These are phyloP conservation scores for Leptogaster cylindrica DNA, from an alignment of 2,888 invertebrate genomes.

Conservation along the genomic window DNA sequence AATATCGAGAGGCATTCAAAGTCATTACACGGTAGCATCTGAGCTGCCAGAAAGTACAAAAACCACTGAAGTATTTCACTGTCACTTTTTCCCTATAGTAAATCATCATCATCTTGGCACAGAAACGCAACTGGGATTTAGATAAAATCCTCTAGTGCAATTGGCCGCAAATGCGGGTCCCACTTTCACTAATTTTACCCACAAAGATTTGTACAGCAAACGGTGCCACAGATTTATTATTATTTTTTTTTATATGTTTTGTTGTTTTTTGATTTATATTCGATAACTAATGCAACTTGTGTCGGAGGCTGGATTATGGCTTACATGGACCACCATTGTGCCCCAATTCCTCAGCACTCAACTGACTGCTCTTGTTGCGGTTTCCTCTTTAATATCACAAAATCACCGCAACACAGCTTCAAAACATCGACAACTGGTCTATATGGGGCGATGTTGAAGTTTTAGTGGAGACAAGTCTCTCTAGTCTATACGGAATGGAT, in stretches of 20 bases:
- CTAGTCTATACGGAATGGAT: conserved; percentile 2
- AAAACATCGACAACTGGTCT: background rate
- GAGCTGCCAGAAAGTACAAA: conserved; percentile 18
- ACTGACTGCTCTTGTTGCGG: conserved; percentile 27
- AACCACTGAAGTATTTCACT: conserved; percentile 22
- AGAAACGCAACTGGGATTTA: background rate
- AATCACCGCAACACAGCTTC: background rate
- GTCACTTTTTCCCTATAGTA: conserved; percentile 13
- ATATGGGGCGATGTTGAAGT: background rate
- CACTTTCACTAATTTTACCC: conserved; percentile 33
- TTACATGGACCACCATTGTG: conserved; percentile 22
- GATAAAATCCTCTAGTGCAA: background rate
- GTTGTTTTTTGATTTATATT: conserved; percentile 19
- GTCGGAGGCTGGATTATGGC: background rate
- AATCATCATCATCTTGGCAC: background rate
- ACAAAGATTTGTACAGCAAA: too few species aligned
- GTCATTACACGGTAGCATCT: background rate
- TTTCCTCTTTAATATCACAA: conserved; percentile 15
- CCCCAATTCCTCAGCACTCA: conserved; percentile 18
- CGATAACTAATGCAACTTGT: conserved; percentile 8
- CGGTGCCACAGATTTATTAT: too few species aligned
- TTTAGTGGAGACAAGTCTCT: conserved; percentile 5
- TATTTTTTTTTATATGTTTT: too few species aligned
- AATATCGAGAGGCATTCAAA: background rate
- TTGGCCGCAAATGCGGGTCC: background rate